Conservation (phyloP, 1,140 invertebrate genomes). For the Drosophila sproati region DNA sequence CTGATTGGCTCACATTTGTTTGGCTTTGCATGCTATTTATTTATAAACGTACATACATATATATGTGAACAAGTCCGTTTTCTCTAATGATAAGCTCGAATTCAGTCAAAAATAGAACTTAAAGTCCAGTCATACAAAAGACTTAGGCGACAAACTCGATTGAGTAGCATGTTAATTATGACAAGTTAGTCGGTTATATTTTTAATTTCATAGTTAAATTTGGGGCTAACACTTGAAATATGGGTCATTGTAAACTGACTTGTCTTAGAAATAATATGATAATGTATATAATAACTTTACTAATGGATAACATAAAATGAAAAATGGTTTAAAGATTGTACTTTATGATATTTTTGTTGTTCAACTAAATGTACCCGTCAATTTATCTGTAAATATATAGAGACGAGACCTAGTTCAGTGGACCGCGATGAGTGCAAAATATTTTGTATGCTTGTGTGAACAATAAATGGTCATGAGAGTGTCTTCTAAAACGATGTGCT, state of each 20-base stretch:
- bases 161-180: slow-evolving; percentile 41
- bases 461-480: slow-evolving; percentile 19
- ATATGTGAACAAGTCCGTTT: neutral
- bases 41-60: slow-evolving; percentile 25
- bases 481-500: slow-evolving; percentile 31
- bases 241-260: neutral
- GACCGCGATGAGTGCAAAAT: slow-evolving; percentile 13
- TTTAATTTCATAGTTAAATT: neutral
- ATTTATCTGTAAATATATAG: neutral
- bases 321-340: neutral
- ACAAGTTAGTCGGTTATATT: slow-evolving; percentile 18
- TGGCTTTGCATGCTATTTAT: slow-evolving; percentile 46
- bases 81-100: slow-evolving; percentile 45
- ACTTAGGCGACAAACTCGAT: slow-evolving; percentile 55
- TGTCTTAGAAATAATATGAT: neutral
- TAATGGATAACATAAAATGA: slow-evolving; percentile 9
- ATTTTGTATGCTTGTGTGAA: slow-evolving; percentile 23
- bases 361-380: slow-evolving; percentile 1
- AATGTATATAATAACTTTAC: neutral
- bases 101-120: slow-evolving; percentile 20
- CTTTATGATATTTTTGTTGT: neutral
- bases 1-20: slow-evolving; percentile 65
- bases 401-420: neutral
- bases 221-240: neutral
- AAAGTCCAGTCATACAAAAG: slow-evolving; percentile 40